Conservation (phyloP, 2,888 invertebrate species). For the Nemurella pictetii region DNA sequence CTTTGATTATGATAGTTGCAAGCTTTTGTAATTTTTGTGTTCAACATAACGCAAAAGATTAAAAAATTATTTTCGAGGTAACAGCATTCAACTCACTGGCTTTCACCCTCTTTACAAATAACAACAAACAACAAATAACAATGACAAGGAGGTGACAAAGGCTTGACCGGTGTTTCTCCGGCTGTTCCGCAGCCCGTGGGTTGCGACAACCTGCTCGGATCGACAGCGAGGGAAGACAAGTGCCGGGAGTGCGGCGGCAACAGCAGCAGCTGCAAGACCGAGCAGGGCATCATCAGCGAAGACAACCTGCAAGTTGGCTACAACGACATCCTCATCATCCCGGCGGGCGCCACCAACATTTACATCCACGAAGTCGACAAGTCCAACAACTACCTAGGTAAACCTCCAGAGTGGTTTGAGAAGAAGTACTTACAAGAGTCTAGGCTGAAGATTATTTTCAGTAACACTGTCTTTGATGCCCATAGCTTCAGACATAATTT, state of each 20-base stretch:
- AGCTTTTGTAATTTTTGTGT: too few relatives aligned
- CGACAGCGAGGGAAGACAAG: slow-evolving; percentile 81
- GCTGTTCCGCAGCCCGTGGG: slow-evolving; percentile 73
- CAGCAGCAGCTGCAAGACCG: slow-evolving; percentile 77
- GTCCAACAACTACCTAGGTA: slow-evolving; percentile 90
- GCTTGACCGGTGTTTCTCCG: too few relatives aligned
- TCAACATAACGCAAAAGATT: too few relatives aligned
- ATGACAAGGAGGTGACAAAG: too few relatives aligned
- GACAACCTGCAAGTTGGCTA: slow-evolving; percentile 81
- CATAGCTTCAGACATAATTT: too few relatives aligned
- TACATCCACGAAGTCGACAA: slow-evolving; percentile 74
- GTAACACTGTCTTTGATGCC: too few relatives aligned
- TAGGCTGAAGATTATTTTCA: slow-evolving; percentile 13
- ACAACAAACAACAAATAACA: too few relatives aligned
- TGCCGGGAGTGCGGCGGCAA: slow-evolving; percentile 93
- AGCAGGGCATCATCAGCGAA: slow-evolving; percentile 69
- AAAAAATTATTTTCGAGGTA: too few relatives aligned
- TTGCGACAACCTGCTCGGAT: slow-evolving; percentile 93
- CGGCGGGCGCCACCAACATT: slow-evolving; percentile 91
- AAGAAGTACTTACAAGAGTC: neutral
- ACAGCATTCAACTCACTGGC: too few relatives aligned
- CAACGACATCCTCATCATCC: slow-evolving; percentile 87
- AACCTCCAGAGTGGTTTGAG: too few relatives aligned
- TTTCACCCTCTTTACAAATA: too few relatives aligned
- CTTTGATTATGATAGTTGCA: too few relatives aligned